These are phyloP conservation scores for Mythimna pallens DNA, from an alignment of 2,888 invertebrate genomes.

Conservation along the genomic window DNA sequence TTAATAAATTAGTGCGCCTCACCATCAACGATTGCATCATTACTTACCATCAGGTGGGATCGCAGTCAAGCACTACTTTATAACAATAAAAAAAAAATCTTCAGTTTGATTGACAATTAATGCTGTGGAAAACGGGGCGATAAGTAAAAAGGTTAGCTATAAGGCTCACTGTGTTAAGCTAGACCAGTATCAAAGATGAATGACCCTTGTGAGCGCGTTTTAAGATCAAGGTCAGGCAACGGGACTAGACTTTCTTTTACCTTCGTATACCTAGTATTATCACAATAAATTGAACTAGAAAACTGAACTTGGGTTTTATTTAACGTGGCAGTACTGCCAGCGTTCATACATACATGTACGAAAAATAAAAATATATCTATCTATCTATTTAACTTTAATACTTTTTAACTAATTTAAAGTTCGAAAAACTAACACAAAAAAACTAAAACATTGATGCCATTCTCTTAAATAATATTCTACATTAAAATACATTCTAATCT, in stretches of 20 bases:
- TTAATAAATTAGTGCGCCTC: no score
- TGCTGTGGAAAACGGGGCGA: no score
- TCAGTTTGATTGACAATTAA: no score
- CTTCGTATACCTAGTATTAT: not conserved
- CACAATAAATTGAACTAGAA: not conserved
- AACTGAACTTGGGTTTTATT: not conserved
- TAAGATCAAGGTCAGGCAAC: slow-evolving; percentile 23
- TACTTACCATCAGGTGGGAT: no score
- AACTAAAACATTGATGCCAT: not conserved
- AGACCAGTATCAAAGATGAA: slow-evolving; percentile 21
- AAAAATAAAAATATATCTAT: no score
- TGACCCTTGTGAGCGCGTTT: slow-evolving; percentile 2
- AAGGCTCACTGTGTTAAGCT: not conserved
- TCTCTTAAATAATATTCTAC: not conserved
- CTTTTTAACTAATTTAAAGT: no score
- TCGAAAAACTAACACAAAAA: not conserved
- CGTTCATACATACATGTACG: no score
- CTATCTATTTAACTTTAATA: no score
- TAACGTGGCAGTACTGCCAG: not conserved
- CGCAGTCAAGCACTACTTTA: no score
- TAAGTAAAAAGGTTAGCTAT: not conserved
- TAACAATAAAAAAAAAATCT: no score
- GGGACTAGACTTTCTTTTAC: slow-evolving; percentile 6
- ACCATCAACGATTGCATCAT: no score
- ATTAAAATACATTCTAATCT: slow-evolving; percentile 3